Evolutionary conservation across 2,888 invertebrate genomes (phyloP), one percentile per base, ranked within the genome.

Genomic region (Smittia aterrima): DNA sequence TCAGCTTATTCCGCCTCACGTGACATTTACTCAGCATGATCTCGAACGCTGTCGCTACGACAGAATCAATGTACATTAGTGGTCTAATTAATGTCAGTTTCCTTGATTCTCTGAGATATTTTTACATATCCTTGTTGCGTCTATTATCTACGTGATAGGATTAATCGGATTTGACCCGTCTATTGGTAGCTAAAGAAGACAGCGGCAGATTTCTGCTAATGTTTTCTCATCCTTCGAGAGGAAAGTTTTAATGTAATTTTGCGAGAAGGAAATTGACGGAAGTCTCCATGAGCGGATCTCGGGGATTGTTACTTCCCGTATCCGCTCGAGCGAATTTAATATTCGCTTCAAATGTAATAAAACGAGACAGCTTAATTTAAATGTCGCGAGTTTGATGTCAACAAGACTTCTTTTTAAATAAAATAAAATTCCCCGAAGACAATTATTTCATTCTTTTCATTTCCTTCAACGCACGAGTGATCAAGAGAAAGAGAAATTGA

Each of bases 91-190:
- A 64, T 20, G 64, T 64, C 64, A 27, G 25, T 13, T 64, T 25
- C 13, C 27, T n/a, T 18, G 58, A n/a, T n/a, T n/a, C n/a, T n/a
- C 58, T 22, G 24, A 4, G 24, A 58, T 58, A 20, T 58, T 18
- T 58, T 58, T n/a, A n/a, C n/a, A n/a, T 58, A 58, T 58, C 58
- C 58, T 58, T 58, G 47, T 47, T 47, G 47, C 47, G 7, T 13
- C 13, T 64, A 64, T 25, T 27, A 4, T 47, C n/a, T 64, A 16
- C 27, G 64, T 25, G 27, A 27, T 24, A 25, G 64, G 27, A 64
- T 64, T 64, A 64, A 64, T 64, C 64, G 11, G 64, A 64, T 64
- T 64, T 22, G 64, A 64, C 64, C 25, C 25, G 58, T 13, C 16
- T 47, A 32, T 47, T 2, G 20, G 18, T 22, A 9, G 6, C 16